phyloP scores from a whole-genome alignment of 2,797 vertebrate species.

The Eulemur albifrons region DNA sequence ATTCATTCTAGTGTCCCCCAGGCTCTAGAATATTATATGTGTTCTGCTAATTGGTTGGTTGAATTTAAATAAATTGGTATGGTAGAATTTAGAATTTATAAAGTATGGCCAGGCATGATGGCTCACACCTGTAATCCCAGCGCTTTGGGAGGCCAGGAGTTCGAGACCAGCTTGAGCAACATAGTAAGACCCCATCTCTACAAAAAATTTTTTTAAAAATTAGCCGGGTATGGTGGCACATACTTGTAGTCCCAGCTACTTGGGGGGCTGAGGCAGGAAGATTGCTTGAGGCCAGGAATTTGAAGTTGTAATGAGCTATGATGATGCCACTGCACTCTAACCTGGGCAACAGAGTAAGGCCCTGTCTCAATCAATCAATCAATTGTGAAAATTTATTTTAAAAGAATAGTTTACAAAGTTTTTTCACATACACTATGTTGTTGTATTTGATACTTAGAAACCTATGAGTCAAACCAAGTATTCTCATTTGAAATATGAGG shows the following conservation, averaged over 20 bases:
- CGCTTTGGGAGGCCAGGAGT: neutral
- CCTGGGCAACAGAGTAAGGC: neutral
- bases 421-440: neutral
- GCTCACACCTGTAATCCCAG: neutral
- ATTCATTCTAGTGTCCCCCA: neutral
- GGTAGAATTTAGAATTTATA: neutral
- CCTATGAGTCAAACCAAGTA: neutral
- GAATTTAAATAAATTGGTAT: neutral
- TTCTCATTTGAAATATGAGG: conserved; percentile 44
- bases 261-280: neutral
- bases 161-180: neutral
- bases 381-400: neutral
- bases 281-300: neutral
- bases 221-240: neutral
- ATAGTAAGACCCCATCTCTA: neutral
- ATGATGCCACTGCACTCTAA: neutral
- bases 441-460: conserved; percentile 9
- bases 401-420: neutral
- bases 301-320: neutral
- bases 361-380: neutral
- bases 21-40: neutral
- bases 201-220: neutral
- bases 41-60: neutral
- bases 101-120: neutral
- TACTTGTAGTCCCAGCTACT: neutral